phyloP scores from a whole-genome alignment of 1,140 invertebrate species.

The Gonatopus flavifemur region DNA sequence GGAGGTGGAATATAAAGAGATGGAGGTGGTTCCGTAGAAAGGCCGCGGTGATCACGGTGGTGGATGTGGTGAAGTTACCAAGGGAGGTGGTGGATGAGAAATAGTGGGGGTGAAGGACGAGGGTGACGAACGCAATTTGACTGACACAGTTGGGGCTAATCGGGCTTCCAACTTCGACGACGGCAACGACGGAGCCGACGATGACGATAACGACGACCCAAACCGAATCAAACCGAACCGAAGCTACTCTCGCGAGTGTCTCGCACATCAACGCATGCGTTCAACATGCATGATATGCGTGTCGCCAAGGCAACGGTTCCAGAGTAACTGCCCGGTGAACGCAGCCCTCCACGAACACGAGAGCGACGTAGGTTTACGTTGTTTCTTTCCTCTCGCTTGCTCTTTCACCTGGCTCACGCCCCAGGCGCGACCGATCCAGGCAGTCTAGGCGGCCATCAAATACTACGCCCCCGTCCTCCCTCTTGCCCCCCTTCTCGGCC shows the following conservation, averaged over 20 bases:
- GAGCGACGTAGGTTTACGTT: conserved; percentile 1
- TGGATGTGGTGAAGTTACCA: neutral
- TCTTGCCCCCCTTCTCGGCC: conserved; percentile 11
- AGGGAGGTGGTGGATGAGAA: neutral
- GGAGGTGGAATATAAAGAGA: neutral
- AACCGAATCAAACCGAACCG: conserved; percentile 26
- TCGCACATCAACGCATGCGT: conserved; percentile 49
- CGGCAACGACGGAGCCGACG: conserved; percentile 9
- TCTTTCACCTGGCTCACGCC: conserved; percentile 42
- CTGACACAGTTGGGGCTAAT: too few relatives aligned
- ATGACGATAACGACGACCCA: conserved; percentile 26
- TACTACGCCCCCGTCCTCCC: conserved; percentile 28
- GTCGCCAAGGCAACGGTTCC: conserved; percentile 58
- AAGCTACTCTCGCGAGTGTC: conserved; percentile 17
- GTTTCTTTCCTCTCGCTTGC: conserved; percentile 11
- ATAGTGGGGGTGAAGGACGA: conserved; percentile 1
- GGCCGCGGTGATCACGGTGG: conserved; percentile 4
- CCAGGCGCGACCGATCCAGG: conserved; percentile 49
- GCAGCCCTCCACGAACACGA: conserved; percentile 36
- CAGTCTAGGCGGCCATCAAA: conserved; percentile 49
- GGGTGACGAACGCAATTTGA: too few relatives aligned
- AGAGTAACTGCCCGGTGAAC: conserved; percentile 53
- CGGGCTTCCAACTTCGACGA: too few relatives aligned
- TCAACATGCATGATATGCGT: too few relatives aligned
- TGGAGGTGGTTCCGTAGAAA: neutral